Evolutionary conservation across 2,797 vertebrate genomes (phyloP).

Genomic region (Hemitrygon akajei): DNA sequence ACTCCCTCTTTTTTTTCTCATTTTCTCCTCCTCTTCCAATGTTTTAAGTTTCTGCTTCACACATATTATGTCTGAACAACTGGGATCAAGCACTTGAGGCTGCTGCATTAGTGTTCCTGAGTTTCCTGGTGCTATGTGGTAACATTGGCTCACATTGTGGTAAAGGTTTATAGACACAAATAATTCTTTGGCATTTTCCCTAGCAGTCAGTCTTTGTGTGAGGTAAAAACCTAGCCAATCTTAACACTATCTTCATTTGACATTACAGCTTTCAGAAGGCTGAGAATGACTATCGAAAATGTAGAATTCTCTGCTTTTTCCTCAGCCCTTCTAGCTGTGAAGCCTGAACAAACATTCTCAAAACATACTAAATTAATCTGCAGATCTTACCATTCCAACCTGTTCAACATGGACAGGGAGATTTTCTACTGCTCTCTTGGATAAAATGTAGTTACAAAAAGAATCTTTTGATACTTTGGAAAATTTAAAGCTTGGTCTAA

Average conservation of each 20-base stretch:
- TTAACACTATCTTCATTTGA: background rate
- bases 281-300: background rate
- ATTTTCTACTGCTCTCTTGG: background rate
- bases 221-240: background rate
- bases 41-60: background rate
- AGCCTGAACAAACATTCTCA: background rate
- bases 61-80: background rate
- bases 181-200: background rate
- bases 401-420: background rate
- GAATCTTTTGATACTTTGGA: background rate
- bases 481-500: background rate
- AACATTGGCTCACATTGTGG: background rate
- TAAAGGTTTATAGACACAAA: background rate
- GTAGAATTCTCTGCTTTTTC: background rate
- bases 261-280: background rate
- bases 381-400: background rate
- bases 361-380: background rate
- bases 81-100: background rate
- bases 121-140: background rate
- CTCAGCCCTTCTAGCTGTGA: background rate
- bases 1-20: background rate
- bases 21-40: background rate
- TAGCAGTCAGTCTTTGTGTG: background rate
- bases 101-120: background rate
- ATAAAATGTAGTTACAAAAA: background rate